phyloP scores from a whole-genome alignment of 2,113 vertebrate species.

The Hassar affinis region DNA sequence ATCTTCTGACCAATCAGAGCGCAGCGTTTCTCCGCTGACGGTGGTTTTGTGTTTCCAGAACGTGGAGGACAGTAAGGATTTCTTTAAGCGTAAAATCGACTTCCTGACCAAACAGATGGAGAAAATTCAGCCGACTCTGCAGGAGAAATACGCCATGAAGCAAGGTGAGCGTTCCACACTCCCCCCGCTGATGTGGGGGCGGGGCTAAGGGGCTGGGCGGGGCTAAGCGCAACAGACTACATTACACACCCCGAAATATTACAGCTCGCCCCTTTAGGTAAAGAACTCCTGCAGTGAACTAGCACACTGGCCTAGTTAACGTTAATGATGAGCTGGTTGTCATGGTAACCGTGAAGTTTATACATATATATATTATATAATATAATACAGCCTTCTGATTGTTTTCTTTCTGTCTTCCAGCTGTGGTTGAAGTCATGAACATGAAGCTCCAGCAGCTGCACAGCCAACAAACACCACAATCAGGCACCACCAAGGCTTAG shows the following conservation, averaged over 20 bases:
- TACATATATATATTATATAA: neutral
- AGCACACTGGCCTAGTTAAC: neutral
- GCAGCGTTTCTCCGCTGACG: neutral
- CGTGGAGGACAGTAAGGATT: constrained; percentile 80
- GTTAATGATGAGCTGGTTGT: neutral
- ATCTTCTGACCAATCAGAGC: neutral
- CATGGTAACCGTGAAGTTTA: neutral
- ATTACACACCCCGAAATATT: neutral
- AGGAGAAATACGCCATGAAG: constrained; percentile 90
- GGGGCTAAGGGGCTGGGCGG: no score
- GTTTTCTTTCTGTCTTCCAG: constrained; percentile 63
- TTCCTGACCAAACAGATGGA: constrained; percentile 94
- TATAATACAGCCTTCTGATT: neutral
- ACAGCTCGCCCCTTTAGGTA: neutral
- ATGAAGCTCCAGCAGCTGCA: constrained; percentile 90
- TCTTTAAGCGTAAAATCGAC: constrained; percentile 92
- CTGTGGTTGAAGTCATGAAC: constrained; percentile 89
- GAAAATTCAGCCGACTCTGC: constrained; percentile 89
- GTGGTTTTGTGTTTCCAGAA: constrained; percentile 68
- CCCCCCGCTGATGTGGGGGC: neutral
- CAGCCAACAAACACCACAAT: constrained; percentile 77
- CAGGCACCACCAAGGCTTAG: constrained; percentile 78
- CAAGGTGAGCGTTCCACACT: constrained; percentile 72
- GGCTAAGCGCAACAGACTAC: neutral
- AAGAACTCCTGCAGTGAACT: neutral